phyloP scores from a whole-genome alignment of 2,113 vertebrate species.

The Cyanoliseus patagonus region DNA sequence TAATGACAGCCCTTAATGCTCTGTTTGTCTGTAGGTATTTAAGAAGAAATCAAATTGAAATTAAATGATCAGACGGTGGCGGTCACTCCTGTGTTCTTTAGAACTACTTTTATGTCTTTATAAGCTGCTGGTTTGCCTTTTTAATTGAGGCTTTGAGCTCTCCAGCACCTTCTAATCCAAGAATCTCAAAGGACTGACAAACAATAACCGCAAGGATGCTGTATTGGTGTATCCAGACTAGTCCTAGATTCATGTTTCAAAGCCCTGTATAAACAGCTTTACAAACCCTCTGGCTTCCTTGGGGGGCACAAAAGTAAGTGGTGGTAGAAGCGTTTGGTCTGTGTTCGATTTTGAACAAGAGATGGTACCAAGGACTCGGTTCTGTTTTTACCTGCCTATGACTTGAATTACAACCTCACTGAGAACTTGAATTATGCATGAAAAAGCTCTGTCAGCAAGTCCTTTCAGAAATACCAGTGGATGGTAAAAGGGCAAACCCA shows the following conservation, averaged over 20 bases:
- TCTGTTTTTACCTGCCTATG: not conserved
- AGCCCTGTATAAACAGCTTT: not conserved
- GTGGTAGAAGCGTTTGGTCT: not conserved
- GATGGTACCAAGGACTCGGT: rapidly evolving
- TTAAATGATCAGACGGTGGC: not conserved
- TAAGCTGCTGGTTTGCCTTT: not conserved
- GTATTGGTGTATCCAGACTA: not conserved
- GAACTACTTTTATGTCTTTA: not conserved
- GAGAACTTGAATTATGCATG: not conserved
- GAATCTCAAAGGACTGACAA: not conserved
- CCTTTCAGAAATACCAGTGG: not conserved
- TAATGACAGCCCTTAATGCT: not conserved
- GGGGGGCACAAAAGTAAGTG: not conserved
- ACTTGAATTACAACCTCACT: not conserved
- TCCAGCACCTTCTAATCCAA: not conserved
- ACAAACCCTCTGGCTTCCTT: not conserved
- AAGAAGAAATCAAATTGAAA: constrained; percentile 11
- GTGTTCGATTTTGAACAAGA: not conserved
- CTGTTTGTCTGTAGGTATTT: not conserved
- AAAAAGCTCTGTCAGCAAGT: not conserved
- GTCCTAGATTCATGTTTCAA: not conserved
- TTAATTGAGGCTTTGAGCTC: not conserved
- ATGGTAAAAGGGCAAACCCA: not conserved
- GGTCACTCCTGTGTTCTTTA: not conserved
- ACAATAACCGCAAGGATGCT: not conserved